phyloP scores from a whole-genome alignment of 1,140 invertebrate species.

The Lepeophtheirus salmonis region DNA sequence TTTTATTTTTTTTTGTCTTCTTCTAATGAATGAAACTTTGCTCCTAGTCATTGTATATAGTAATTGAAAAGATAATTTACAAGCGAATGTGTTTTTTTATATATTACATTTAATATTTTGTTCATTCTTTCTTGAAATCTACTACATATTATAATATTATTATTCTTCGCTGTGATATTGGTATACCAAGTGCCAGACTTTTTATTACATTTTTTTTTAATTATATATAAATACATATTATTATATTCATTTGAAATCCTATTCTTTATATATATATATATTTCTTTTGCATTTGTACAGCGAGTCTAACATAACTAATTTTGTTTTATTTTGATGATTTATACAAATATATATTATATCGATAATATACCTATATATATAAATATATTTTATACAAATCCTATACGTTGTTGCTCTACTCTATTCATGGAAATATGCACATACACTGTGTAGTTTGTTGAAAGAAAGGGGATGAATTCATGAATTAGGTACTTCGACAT shows the following conservation, averaged over 20 bases:
- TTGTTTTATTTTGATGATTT: not conserved
- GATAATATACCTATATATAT: too few relatives aligned
- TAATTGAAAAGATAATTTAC: not conserved
- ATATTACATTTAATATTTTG: not conserved
- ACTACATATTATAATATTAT: not conserved
- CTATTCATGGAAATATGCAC: too few relatives aligned
- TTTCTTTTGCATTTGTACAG: not conserved
- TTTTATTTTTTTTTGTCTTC: too few relatives aligned
- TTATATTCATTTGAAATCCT: too few relatives aligned
- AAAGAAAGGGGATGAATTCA: too few relatives aligned
- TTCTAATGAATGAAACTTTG: too few relatives aligned
- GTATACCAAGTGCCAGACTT: not conserved
- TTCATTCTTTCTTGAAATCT: not conserved
- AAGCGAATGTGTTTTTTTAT: not conserved
- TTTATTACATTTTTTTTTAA: not conserved
- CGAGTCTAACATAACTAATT: not conserved
- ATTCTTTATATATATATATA: not conserved
- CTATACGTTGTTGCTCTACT: too few relatives aligned
- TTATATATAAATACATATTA: not conserved
- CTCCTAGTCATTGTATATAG: not conserved
- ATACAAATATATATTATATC: too few relatives aligned
- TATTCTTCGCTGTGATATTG: not conserved
- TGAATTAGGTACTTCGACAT: too few relatives aligned
- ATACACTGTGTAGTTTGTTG: too few relatives aligned
- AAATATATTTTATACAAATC: too few relatives aligned